phyloP scores from a whole-genome alignment of 2,113 vertebrate species.

The Hippolais icterina region DNA sequence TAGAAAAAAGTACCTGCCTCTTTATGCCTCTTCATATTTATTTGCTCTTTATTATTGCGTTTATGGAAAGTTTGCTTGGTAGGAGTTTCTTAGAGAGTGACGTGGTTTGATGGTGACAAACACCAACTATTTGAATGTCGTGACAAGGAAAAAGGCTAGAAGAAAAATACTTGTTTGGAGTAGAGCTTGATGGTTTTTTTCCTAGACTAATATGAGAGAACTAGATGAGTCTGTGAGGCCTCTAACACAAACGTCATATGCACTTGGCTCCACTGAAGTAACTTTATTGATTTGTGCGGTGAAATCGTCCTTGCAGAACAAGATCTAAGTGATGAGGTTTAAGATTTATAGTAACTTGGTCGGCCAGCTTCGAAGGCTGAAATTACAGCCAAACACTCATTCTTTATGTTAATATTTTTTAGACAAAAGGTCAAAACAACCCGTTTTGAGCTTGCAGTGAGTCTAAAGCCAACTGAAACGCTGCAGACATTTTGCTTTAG shows the following conservation, averaged over 20 bases:
- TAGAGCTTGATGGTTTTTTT: background rate
- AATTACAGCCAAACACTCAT: background rate
- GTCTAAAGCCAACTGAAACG: background rate
- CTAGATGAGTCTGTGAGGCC: background rate
- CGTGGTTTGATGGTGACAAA: background rate
- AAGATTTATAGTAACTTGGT: conserved; percentile 29
- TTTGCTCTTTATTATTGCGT: background rate
- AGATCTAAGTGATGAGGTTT: conserved; percentile 15
- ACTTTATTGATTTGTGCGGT: conserved; percentile 32
- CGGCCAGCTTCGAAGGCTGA: background rate
- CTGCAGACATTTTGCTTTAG: background rate
- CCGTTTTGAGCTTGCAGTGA: background rate
- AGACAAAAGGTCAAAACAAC: conserved; percentile 1
- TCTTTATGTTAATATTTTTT: conserved; percentile 18
- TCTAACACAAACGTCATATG: background rate
- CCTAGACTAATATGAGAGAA: background rate
- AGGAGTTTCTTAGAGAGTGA: background rate
- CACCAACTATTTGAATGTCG: background rate
- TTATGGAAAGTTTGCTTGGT: background rate
- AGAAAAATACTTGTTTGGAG: background rate
- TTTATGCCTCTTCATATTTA: background rate
- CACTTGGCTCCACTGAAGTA: conserved; percentile 7
- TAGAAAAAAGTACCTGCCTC: background rate
- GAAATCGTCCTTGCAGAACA: conserved; percentile 19
- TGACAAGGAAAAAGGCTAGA: background rate